Base-by-base conservation (phyloP, 2,888 invertebrate species). In the Cyaniris semiargus region DNA sequence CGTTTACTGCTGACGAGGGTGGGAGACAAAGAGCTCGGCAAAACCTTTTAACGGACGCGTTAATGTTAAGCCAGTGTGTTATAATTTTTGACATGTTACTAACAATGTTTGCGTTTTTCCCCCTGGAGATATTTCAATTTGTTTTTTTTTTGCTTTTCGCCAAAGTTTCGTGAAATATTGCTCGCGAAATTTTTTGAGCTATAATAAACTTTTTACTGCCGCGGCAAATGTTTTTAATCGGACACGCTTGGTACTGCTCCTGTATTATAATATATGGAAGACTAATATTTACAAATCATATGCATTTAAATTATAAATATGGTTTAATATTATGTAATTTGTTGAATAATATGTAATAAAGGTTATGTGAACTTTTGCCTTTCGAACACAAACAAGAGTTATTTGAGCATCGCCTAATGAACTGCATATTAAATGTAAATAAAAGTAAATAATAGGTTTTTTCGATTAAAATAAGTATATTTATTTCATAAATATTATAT, bases 1-100 rank as follows among this genome's bases (percentile, higher is more conserved):
- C 85, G 88, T 88, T 90, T 89, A 89, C 83, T 82, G 80, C 80
- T 90, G 90, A 91, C 87, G 85, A 90, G 91, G 91, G 91, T 91
- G 86, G 82, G 85, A 86, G 82, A 89, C 86, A 88, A 89, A 86
- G 70, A 85, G 83, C 83, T 84, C 84, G 27, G 53, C 74, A 27
- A 87, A 88, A 89, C 85, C 88, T 87, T 89, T 90, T 89, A 88
- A 87, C 86, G 85, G 84, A 82, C 84, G 83, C 85, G 84, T 86
- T 89, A 87, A 86, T 81, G 53, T 74, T 48, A 53, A 74, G 74
- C 79, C 83, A 82, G 84, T 85, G 84, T 85, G 76, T 75, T 84
- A 85, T 83, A 82, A 83, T 85, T 84, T 83, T 84, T 86, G 85
- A 86, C 86, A 82, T 83, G 82, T 83, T 83, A 56, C 70, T 72